phyloP scores from a whole-genome alignment of 2,113 vertebrate species.

The Martes martes region DNA sequence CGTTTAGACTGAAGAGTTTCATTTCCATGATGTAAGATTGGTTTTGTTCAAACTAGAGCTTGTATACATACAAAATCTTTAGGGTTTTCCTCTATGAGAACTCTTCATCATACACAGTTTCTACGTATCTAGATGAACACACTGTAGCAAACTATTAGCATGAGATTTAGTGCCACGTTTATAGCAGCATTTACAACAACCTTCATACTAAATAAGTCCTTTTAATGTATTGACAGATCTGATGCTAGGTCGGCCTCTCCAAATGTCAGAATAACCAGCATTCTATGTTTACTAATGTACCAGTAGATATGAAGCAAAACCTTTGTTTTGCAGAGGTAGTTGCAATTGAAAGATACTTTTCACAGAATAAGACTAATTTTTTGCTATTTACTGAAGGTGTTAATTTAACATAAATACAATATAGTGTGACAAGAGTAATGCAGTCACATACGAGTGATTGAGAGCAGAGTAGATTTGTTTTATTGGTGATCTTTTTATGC shows the following conservation, averaged over 20 bases:
- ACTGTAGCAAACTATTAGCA: not conserved
- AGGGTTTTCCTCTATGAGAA: not conserved
- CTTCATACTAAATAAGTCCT: constrained; percentile 18
- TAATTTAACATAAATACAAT: constrained; percentile 23
- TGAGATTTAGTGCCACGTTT: not conserved
- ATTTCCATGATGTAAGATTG: not conserved
- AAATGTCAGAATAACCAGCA: not conserved
- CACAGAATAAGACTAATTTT: constrained; percentile 16
- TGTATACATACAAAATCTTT: not conserved
- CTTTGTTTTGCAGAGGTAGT: not conserved
- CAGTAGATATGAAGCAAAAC: not conserved
- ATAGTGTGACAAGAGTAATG: not conserved
- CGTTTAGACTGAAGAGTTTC: not conserved
- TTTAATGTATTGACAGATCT: not conserved
- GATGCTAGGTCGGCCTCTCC: constrained; percentile 13
- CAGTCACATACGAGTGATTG: not conserved
- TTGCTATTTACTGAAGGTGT: constrained; percentile 22
- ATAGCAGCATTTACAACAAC: not conserved
- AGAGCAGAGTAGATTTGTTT: not conserved
- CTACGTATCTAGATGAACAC: not conserved
- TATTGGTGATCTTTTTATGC: not conserved
- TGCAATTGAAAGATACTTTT: constrained; percentile 20
- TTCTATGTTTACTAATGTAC: not conserved
- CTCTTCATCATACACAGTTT: not conserved
- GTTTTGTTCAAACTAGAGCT: constrained; percentile 19